Evolutionary conservation across 2,888 invertebrate genomes (phyloP).

Genomic region (Galerucella pusilla): DNA sequence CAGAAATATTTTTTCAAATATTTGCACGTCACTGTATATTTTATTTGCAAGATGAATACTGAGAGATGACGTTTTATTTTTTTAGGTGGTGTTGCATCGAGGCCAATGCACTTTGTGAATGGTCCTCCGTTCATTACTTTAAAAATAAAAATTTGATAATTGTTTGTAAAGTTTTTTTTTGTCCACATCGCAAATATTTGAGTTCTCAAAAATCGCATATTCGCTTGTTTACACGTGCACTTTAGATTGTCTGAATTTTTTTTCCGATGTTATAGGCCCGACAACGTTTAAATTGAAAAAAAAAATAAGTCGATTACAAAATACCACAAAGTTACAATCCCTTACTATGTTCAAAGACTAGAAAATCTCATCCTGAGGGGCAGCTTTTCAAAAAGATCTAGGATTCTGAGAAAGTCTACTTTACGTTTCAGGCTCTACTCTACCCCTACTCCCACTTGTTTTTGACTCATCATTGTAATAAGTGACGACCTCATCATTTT

Average conservation of each 20-base stretch:
- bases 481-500: too few species aligned
- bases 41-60: constrained; percentile 43
- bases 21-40: constrained; percentile 37
- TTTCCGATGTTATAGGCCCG: constrained; percentile 23
- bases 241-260: constrained; percentile 41
- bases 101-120: constrained; percentile 50
- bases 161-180: constrained; percentile 45
- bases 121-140: constrained; percentile 48
- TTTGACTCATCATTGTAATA: too few species aligned
- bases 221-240: constrained; percentile 43
- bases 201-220: constrained; percentile 31
- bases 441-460: too few species aligned
- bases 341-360: too few species aligned
- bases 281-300: background rate
- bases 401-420: too few species aligned
- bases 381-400: too few species aligned
- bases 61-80: constrained; percentile 48
- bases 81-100: constrained; percentile 48
- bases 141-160: constrained; percentile 54
- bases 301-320: background rate
- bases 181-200: constrained; percentile 46
- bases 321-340: background rate
- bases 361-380: too few species aligned
- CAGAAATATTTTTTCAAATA: background rate
- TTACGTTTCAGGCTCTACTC: too few species aligned